Conservation (phyloP, 2,797 vertebrate species). For the Sciaenops ocellatus region DNA sequence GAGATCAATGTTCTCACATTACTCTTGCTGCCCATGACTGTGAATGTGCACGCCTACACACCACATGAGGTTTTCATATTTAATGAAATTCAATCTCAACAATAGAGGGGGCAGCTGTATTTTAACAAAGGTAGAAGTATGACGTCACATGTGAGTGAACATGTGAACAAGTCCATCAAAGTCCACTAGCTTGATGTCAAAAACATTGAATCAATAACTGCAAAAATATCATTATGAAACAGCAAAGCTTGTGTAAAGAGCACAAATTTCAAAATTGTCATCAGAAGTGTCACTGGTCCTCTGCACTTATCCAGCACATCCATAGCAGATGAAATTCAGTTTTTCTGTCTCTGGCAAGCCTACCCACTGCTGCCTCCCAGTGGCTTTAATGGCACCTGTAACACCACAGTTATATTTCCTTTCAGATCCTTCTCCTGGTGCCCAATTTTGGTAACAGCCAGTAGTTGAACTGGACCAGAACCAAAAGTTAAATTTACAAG, state of each 20-base stretch:
- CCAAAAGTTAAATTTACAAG: constrained; percentile 77
- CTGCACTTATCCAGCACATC: constrained; percentile 41
- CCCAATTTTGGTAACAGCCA: constrained; percentile 81
- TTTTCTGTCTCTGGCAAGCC: constrained; percentile 63
- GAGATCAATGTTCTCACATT: constrained; percentile 83
- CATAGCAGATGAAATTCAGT: constrained; percentile 78
- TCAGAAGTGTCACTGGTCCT: background rate
- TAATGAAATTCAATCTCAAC: constrained; percentile 70
- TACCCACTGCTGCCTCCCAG: constrained; percentile 81
- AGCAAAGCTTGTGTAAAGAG: background rate
- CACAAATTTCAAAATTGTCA: background rate
- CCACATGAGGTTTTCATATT: constrained; percentile 61
- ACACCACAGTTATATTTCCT: constrained; percentile 56
- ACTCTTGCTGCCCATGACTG: constrained; percentile 74
- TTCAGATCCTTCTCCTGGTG: constrained; percentile 60
- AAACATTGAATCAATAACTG: background rate
- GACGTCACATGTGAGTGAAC: constrained; percentile 27
- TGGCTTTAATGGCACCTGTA: constrained; percentile 76
- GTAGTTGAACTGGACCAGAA: constrained; percentile 73
- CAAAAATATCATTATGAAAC: background rate
- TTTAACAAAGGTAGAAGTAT: constrained; percentile 52
- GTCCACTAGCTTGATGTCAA: background rate
- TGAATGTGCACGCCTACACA: constrained; percentile 70
- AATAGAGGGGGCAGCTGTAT: constrained; percentile 69
- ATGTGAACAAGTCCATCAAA: background rate